Percentiles rank a stretch among this genome's conserved stretches.
Conservation (phyloP, 2,888 invertebrate genomes). For the Ptychoptera albimana region DNA sequence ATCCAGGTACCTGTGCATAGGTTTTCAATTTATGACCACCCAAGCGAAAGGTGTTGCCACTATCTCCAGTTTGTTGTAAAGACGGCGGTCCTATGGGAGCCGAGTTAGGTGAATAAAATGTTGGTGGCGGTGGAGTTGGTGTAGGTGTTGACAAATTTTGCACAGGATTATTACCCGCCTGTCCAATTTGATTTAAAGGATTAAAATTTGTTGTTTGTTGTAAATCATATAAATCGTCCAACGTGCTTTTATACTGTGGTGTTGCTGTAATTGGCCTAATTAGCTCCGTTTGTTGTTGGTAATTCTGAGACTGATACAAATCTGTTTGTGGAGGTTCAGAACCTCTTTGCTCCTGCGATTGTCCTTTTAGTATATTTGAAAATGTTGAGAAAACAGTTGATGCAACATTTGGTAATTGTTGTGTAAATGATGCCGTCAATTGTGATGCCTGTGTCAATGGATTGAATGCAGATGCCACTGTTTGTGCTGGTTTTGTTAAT, state of each 20-base stretch:
- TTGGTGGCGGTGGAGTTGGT: constrained; percentile 18
- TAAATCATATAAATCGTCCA: too few species aligned
- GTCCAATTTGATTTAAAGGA: too few species aligned
- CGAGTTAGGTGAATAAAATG: constrained; percentile 25
- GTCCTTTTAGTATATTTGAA: constrained; percentile 25
- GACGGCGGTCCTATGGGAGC: constrained; percentile 11
- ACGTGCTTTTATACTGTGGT: not conserved
- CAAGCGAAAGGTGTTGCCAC: constrained; percentile 41
- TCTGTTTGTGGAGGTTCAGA: constrained; percentile 1
- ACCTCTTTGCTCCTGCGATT: constrained; percentile 2
- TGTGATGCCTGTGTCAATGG: constrained; percentile 20
- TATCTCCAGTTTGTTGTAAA: constrained; percentile 5
- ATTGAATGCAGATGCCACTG: constrained; percentile 6
- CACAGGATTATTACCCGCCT: not conserved
- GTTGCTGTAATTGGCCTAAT: not conserved
- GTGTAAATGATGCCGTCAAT: constrained; percentile 26
- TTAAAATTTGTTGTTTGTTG: too few species aligned
- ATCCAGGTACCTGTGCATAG: constrained; percentile 64
- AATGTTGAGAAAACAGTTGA: constrained; percentile 46
- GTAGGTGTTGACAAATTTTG: not conserved
- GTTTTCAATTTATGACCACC: constrained; percentile 45
- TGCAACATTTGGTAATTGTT: constrained; percentile 42
- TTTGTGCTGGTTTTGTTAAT: constrained; percentile 14
- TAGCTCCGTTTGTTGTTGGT: not conserved
- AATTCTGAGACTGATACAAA: not conserved